Conservation (phyloP, 2,888 invertebrate genomes). For the Venustoraphidia nigricollis region DNA sequence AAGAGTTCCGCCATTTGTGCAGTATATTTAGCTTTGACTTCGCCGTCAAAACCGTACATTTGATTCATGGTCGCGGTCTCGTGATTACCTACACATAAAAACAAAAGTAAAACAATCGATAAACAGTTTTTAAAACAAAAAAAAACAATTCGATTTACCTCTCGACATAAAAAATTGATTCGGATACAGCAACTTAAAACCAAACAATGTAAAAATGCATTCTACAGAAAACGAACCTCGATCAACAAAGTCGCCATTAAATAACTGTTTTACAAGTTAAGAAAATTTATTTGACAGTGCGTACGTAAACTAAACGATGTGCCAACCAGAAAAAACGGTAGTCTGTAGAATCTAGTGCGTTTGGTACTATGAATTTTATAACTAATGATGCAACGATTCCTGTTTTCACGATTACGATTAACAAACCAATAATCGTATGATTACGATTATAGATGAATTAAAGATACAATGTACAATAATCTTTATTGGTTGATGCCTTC, state of each 20-base stretch:
- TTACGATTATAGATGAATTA: too few species aligned
- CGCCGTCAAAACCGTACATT: conserved; percentile 99
- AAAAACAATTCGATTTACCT: conserved; percentile 42
- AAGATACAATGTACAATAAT: too few species aligned
- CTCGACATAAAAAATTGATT: conserved; percentile 95
- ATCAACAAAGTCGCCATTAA: conserved; percentile 99
- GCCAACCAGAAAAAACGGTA: too few species aligned
- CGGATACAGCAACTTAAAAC: conserved; percentile 91
- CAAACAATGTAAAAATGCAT: conserved; percentile 94
- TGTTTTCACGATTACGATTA: too few species aligned
- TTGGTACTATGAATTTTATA: too few species aligned
- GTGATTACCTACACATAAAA: conserved; percentile 68
- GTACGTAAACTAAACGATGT: too few species aligned
- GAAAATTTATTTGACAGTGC: conserved; percentile 2
- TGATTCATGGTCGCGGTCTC: conserved; percentile 97
- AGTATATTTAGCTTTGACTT: conserved; percentile 91
- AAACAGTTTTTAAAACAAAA: conserved; percentile 5
- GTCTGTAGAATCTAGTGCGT: too few species aligned
- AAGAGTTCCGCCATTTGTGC: conserved; percentile 93
- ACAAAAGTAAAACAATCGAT: conserved; percentile 6
- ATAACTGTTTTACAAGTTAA: conserved; percentile 41
- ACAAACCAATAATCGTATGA: too few species aligned
- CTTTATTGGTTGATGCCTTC: too few species aligned
- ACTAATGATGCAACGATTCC: too few species aligned
- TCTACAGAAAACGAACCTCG: conserved; percentile 98